phyloP scores from a whole-genome alignment of 2,113 vertebrate species.

The Callithrix jacchus region DNA sequence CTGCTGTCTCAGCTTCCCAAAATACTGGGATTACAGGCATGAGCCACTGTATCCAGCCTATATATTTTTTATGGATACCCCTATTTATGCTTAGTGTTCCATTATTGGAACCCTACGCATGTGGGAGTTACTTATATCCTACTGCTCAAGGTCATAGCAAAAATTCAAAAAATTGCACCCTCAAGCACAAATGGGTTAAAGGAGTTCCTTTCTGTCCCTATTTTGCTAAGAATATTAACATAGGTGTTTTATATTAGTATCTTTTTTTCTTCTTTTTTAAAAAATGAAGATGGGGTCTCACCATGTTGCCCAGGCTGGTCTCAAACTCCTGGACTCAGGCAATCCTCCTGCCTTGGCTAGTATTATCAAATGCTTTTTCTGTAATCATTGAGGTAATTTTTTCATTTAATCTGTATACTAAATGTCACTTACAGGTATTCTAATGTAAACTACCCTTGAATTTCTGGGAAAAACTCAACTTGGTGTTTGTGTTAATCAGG shows the following conservation, averaged over 20 bases:
- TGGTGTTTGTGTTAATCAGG: background rate
- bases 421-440: background rate
- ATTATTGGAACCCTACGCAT: too few relatives aligned
- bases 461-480: background rate
- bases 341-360: too few relatives aligned
- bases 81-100: too few relatives aligned
- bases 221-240: constrained; percentile 13
- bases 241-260: background rate
- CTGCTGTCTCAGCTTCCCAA: background rate
- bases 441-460: background rate
- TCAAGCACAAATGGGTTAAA: background rate
- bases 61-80: background rate
- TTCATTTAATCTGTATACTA: background rate
- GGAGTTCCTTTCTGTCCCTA: background rate
- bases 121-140: too few relatives aligned
- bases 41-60: background rate
- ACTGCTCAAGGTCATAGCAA: too few relatives aligned
- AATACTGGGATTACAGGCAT: background rate
- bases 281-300: too few relatives aligned
- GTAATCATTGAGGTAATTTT: background rate
- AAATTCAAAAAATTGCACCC: too few relatives aligned
- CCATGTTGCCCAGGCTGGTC: too few relatives aligned
- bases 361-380: background rate
- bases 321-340: too few relatives aligned
- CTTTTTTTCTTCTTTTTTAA: too few relatives aligned